These are phyloP conservation scores for Choloepus didactylus DNA, from an alignment of 2,797 vertebrate species.

Conservation along the genomic window DNA sequence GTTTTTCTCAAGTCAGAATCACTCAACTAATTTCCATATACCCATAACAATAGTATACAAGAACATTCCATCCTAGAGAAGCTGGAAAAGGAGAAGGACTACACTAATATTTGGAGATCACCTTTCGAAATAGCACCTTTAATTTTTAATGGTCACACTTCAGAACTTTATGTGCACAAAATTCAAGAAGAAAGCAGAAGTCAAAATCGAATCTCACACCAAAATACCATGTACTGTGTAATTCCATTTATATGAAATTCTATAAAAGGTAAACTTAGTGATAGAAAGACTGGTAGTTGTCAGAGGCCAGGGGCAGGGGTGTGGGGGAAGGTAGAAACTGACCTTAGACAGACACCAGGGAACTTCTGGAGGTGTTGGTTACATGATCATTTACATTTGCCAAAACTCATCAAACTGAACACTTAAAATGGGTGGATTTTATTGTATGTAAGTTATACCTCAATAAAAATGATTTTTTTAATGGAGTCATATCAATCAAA, in stretches of 20 bases:
- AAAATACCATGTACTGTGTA: background rate
- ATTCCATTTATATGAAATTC: background rate
- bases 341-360: background rate
- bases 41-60: background rate
- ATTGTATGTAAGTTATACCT: background rate
- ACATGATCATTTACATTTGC: background rate
- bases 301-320: background rate
- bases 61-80: background rate
- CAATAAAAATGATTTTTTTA: background rate
- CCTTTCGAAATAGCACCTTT: background rate
- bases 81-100: background rate
- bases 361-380: background rate
- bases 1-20: constrained; percentile 3
- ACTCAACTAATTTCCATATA: background rate
- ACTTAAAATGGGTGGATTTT: background rate
- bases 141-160: background rate
- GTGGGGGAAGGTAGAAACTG: background rate
- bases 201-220: background rate
- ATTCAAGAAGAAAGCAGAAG: background rate
- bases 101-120: background rate
- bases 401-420: background rate
- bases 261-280: background rate
- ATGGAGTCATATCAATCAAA: background rate
- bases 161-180: background rate
- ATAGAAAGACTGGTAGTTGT: background rate